phyloP scores from a whole-genome alignment of 2,888 invertebrate genomes.

The Hirtodrosophila cameraria region DNA sequence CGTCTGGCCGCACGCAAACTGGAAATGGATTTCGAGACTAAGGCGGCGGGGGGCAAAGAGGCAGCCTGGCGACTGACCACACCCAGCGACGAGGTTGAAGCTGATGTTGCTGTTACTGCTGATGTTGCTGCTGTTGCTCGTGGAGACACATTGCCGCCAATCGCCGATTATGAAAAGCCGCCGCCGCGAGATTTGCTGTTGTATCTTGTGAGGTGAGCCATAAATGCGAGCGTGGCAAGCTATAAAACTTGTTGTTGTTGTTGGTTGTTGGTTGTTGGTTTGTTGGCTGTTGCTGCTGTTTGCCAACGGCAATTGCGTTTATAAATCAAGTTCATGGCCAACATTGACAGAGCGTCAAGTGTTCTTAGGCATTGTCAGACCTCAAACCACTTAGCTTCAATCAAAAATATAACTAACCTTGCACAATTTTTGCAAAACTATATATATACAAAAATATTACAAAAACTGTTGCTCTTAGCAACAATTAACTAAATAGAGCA shows the following conservation, averaged over 20 bases:
- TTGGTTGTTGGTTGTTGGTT: conserved; percentile 22
- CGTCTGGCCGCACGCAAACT: conserved; percentile 86
- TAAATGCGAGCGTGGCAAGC: conserved; percentile 46
- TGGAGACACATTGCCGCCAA: conserved; percentile 66
- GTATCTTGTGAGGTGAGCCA: conserved; percentile 87
- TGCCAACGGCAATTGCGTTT: conserved; percentile 55
- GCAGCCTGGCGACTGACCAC: conserved; percentile 37
- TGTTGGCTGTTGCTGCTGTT: conserved; percentile 12
- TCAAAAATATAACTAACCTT: conserved; percentile 67
- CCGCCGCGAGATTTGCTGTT: conserved; percentile 87
- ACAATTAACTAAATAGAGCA: background rate
- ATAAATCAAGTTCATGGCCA: conserved; percentile 74
- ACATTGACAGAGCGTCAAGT: conserved; percentile 65
- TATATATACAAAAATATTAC: conserved; percentile 7
- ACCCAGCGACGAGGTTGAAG: conserved; percentile 39
- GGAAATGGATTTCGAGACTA: conserved; percentile 84
- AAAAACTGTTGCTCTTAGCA: conserved; percentile 19
- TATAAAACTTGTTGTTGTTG: conserved; percentile 52
- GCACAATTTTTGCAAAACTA: conserved; percentile 50
- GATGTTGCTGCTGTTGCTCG: conserved; percentile 60
- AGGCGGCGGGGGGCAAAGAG: conserved; percentile 28
- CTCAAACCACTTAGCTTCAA: conserved; percentile 38
- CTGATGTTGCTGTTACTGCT: conserved; percentile 28
- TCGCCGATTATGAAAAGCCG: conserved; percentile 84
- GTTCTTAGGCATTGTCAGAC: conserved; percentile 60